Evolutionary conservation across 2,113 vertebrate species (phyloP), one percentile per base, ranked within the genome.

Genomic region (Petrocephalus zakoni): DNA sequence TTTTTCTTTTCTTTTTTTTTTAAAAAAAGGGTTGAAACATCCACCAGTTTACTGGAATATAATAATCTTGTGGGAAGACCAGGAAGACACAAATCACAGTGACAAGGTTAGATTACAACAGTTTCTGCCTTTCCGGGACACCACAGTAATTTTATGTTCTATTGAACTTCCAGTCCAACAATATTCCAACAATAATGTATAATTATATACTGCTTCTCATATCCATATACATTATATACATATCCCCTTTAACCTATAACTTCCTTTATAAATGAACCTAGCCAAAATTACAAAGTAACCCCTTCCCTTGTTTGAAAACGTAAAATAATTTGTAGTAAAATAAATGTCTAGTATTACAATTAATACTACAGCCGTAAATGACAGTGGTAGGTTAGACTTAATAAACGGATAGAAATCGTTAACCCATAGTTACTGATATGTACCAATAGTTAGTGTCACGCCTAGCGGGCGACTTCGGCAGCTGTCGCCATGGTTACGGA

Each of bases 401-500:
- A 1, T 68, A 29, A 64, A 64, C 25, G 61, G n/a, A 19, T 68
- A 68, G 25, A 68, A 68, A 68, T 15, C 61, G n/a, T 29, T 68
- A 68, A 68, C 10, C 9, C n/a, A 68, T 68, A 68, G 61, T 68
- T 64, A 64, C 61, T 64, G 61, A 64, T 64, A 11, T 25, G 1
- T 64, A 64, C 61, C 61, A 64, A 4, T 64, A 64, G 61, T 75
- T 78, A 78, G n/a, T 19, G 34, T 78, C 34, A 21, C 42, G 22
- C 46, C 19, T 13, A 9, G 21, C 81, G n/a, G 49, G 46, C 10
- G 46, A 25, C n/a, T 85, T 85, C 1, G 25, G 47, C 46, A 49
- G 22, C 49, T 49, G 82, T 85, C 49, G 82, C 82, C 49, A 52
- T 85, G 82, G 47, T n/a, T 51, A 85, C 82, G 82, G 81, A 85